Conservation (phyloP, 53 echinoderm and acorn worm species). For the Echinometra lucunter region DNA sequence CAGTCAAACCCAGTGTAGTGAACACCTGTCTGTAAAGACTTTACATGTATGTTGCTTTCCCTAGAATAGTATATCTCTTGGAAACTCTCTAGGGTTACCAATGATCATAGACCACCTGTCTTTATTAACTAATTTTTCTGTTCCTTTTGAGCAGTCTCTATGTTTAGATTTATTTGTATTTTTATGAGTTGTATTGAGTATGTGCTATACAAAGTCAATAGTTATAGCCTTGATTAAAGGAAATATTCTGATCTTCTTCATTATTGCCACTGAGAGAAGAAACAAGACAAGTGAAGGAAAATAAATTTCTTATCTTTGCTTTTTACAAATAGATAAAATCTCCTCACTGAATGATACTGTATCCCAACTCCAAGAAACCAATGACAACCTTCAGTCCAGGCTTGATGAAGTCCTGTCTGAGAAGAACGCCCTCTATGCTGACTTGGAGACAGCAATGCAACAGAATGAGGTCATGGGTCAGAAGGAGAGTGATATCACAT, state of each 20-base stretch:
- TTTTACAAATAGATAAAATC: conserved; percentile 44
- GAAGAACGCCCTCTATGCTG: conserved; percentile 77
- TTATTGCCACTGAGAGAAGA: background rate
- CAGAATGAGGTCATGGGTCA: conserved; percentile 64
- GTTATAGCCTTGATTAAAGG: background rate
- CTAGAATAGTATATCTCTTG: too few relatives aligned
- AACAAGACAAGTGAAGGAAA: too few relatives aligned
- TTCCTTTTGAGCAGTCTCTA: too few relatives aligned
- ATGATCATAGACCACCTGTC: too few relatives aligned
- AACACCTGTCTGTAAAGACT: too few relatives aligned
- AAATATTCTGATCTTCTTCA: background rate
- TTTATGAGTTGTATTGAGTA: too few relatives aligned
- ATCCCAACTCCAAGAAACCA: conserved; percentile 61
- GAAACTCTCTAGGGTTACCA: too few relatives aligned
- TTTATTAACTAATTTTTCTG: too few relatives aligned
- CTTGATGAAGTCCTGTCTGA: conserved; percentile 68
- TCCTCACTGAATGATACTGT: conserved; percentile 30
- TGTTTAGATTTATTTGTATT: too few relatives aligned
- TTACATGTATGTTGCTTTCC: too few relatives aligned
- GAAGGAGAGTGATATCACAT: conserved; percentile 66
- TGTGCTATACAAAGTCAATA: background rate
- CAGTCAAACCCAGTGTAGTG: too few relatives aligned
- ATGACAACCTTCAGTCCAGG: conserved; percentile 64
- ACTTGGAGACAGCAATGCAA: conserved; percentile 78
- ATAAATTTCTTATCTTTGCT: background rate